Conservation (phyloP, 2,113 vertebrate species). For the Pteronura brasiliensis region DNA sequence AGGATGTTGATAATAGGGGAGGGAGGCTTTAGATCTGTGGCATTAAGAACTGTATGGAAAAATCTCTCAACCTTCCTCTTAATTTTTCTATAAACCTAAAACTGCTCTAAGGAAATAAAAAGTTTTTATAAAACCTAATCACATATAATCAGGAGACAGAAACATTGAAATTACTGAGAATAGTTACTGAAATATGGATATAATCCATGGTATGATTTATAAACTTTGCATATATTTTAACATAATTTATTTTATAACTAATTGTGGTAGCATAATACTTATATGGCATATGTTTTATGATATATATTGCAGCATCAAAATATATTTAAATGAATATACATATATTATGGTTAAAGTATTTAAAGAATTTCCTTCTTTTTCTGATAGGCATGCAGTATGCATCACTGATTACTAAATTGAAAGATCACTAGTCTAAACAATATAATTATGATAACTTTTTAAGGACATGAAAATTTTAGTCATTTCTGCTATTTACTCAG, state of each 20-base stretch:
- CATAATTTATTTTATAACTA: neutral
- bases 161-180: neutral
- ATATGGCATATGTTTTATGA: neutral
- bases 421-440: neutral
- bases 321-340: neutral
- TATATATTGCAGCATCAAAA: neutral
- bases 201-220: neutral
- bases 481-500: neutral
- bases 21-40: neutral
- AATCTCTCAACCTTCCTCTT: neutral
- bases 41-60: neutral
- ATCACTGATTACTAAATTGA: neutral
- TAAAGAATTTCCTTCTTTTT: neutral
- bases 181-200: neutral
- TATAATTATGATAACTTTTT: neutral
- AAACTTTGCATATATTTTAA: neutral
- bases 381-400: neutral
- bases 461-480: neutral
- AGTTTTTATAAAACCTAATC: neutral
- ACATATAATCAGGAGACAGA: neutral
- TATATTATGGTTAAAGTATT: neutral
- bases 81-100: neutral
- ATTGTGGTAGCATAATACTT: neutral
- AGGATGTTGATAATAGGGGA: neutral
- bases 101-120: neutral